A percentile compares a stretch with the other conserved stretches of the same genome.
phyloP scores from a whole-genome alignment of 2,113 vertebrate genomes.

The Rhea americana region DNA sequence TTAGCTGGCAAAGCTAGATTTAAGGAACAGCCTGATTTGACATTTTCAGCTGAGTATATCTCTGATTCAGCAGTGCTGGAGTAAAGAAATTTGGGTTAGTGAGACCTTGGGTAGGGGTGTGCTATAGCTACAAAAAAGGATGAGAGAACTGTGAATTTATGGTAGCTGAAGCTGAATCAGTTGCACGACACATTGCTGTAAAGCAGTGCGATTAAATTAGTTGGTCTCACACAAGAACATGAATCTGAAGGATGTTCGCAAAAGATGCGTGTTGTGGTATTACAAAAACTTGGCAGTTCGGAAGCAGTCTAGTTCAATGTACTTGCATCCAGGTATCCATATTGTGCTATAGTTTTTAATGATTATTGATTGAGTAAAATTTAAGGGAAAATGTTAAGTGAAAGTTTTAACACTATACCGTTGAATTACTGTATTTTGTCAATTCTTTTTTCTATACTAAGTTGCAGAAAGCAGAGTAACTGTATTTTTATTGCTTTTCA shows the following conservation, averaged over 20 bases:
- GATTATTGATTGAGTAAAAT: not conserved
- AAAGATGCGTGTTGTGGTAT: rapidly evolving
- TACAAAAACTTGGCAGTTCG: not conserved
- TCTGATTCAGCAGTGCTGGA: not conserved
- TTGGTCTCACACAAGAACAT: not conserved
- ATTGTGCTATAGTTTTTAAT: not conserved
- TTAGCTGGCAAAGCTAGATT: not conserved
- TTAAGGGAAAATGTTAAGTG: not conserved
- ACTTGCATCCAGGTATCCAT: rapidly evolving
- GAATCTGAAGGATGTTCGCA: not conserved
- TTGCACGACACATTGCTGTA: not conserved
- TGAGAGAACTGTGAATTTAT: not conserved
- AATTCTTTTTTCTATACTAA: not conserved
- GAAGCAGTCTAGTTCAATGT: not conserved
- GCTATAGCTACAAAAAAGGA: not conserved
- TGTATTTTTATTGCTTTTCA: conserved; percentile 63
- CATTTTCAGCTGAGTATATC: not conserved
- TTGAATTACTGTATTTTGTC: not conserved
- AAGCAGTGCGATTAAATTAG: not conserved
- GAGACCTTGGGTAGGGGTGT: not conserved
- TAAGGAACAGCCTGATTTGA: not conserved
- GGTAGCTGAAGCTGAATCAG: not conserved
- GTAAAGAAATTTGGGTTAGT: not conserved
- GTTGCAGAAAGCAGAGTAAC: not conserved
- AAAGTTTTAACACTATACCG: not conserved